Evolutionary conservation across 1,140 invertebrate species (phyloP).

Genomic region (Pseudomyrmex flavicornis): DNA sequence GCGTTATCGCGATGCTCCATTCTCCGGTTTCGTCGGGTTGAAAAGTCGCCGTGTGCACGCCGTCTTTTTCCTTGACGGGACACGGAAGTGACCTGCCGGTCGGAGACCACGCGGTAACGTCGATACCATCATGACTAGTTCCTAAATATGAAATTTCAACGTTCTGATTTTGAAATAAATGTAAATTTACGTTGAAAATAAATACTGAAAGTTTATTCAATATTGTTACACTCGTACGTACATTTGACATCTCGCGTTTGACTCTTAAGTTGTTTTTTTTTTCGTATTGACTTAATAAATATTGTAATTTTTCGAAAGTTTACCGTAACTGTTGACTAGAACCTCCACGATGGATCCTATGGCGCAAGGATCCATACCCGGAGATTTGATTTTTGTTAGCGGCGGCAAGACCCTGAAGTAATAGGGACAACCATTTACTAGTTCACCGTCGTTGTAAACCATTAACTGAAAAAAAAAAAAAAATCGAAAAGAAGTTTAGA

Average conservation of each 20-base stretch:
- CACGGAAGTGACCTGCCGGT: slow-evolving; percentile 91
- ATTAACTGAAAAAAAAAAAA: slow-evolving; percentile 85
- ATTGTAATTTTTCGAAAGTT: too few relatives aligned
- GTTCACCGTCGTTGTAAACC: slow-evolving; percentile 88
- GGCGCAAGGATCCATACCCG: slow-evolving; percentile 97
- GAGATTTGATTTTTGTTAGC: slow-evolving; percentile 93
- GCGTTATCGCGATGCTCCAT: slow-evolving; percentile 98
- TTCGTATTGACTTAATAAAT: too few relatives aligned
- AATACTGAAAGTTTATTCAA: too few relatives aligned
- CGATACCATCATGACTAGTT: slow-evolving; percentile 93
- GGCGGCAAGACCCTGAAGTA: slow-evolving; percentile 95
- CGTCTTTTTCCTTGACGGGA: slow-evolving; percentile 91
- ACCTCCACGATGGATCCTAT: slow-evolving; percentile 97
- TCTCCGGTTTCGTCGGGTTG: slow-evolving; percentile 98
- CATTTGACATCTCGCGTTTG: too few relatives aligned
- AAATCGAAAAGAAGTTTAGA: slow-evolving; percentile 19
- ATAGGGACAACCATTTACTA: slow-evolving; percentile 89
- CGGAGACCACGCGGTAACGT: slow-evolving; percentile 95
- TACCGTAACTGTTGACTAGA: slow-evolving; percentile 94
- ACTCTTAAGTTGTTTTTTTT: too few relatives aligned
- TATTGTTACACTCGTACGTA: too few relatives aligned
- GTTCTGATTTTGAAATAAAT: background rate
- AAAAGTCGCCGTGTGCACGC: slow-evolving; percentile 96
- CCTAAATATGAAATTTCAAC: slow-evolving; percentile 85
- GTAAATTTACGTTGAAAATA: too few relatives aligned